Evolutionary conservation across 2,113 vertebrate species (phyloP).

Genomic region (Halcyon malimbica): DNA sequence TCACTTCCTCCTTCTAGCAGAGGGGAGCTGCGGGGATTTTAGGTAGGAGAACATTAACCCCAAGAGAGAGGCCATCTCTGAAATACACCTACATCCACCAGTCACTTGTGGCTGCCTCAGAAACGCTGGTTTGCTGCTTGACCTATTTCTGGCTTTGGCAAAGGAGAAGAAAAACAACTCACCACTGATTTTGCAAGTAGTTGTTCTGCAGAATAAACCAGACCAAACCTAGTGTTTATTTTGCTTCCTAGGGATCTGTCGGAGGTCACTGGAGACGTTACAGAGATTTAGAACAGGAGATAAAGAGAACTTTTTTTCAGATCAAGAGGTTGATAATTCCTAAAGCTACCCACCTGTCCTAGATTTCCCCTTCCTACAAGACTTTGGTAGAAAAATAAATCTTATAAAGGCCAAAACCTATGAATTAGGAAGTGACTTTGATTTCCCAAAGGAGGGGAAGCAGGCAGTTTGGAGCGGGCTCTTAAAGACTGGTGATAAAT

Average conservation of each 20-base stretch:
- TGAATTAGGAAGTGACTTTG: not conserved
- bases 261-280: not conserved
- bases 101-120: constrained; percentile 31
- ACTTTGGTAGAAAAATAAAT: not conserved
- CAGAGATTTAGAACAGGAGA: constrained; percentile 27
- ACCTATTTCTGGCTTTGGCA: constrained; percentile 59
- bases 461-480: not conserved
- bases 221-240: not conserved
- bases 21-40: constrained; percentile 23
- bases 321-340: not conserved
- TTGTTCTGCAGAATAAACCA: not conserved
- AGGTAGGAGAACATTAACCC: constrained; percentile 27
- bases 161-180: constrained; percentile 8
- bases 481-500: not conserved
- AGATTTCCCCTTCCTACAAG: not conserved
- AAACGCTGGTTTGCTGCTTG: constrained; percentile 28
- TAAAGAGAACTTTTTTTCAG: not conserved
- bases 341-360: not conserved
- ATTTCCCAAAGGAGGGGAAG: not conserved
- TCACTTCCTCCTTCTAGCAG: constrained; percentile 44
- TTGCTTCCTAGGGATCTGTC: constrained; percentile 26
- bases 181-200: constrained; percentile 12
- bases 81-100: constrained; percentile 38
- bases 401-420: not conserved
- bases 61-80: constrained; percentile 58